phyloP scores from a whole-genome alignment of 2,113 vertebrate species.

The Corydoras maculifer region DNA sequence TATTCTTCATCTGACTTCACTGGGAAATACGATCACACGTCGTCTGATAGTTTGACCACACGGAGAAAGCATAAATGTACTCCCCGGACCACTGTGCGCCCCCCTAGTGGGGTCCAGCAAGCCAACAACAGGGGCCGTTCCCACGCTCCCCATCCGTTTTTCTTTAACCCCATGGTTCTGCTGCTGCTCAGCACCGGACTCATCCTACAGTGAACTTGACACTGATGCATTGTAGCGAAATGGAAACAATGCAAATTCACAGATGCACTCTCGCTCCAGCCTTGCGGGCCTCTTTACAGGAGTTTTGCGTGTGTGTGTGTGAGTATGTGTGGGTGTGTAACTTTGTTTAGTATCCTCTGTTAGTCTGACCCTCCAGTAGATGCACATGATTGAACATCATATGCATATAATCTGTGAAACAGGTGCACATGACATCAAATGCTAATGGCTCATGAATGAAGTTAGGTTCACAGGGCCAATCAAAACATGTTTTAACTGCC shows the following conservation, averaged over 20 bases:
- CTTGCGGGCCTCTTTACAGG: conserved; percentile 60
- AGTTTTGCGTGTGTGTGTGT: conserved; percentile 45
- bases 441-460: conserved; percentile 44
- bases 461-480: conserved; percentile 24
- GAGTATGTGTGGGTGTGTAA: conserved; percentile 39
- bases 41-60: conserved; percentile 67
- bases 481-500: conserved; percentile 66
- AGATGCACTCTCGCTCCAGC: conserved; percentile 63
- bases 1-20: conserved; percentile 69
- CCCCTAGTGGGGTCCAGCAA: conserved; percentile 92
- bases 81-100: conserved; percentile 79
- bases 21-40: conserved; percentile 67
- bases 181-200: conserved; percentile 61
- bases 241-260: conserved; percentile 50
- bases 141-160: conserved; percentile 49
- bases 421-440: conserved; percentile 5
- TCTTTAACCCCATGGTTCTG: conserved; percentile 65
- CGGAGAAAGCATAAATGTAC: conserved; percentile 89
- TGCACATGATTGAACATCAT: conserved; percentile 48
- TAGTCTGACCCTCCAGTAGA: conserved; percentile 57
- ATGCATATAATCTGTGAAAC: conserved; percentile 23
- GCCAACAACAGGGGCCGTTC: conserved; percentile 67
- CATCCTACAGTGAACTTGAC: conserved; percentile 77
- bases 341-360: conserved; percentile 62
- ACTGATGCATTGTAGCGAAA: conserved; percentile 60